Evolutionary conservation across 2,113 vertebrate species (phyloP).

Genomic region (Indri indri): DNA sequence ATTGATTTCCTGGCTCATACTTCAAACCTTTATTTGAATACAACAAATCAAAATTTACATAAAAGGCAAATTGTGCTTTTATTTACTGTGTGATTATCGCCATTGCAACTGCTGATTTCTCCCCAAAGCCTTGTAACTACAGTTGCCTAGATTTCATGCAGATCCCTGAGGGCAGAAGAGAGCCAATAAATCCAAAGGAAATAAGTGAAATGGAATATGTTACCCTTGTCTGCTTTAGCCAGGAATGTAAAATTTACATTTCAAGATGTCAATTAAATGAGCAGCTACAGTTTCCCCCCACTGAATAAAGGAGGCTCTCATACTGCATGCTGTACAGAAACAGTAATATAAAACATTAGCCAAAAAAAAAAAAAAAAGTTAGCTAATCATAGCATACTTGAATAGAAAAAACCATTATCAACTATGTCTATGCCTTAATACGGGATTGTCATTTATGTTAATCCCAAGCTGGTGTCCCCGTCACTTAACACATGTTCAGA

Average conservation of each 20-base stretch:
- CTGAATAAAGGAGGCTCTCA: conserved; percentile 61
- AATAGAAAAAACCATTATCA: not conserved
- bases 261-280: conserved; percentile 81
- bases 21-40: conserved; percentile 70
- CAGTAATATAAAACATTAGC: conserved; percentile 54
- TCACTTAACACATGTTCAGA: not conserved
- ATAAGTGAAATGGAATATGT: conserved; percentile 80
- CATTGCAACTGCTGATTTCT: conserved; percentile 81
- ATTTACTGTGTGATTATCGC: conserved; percentile 83
- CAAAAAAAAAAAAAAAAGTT: conserved; percentile 49
- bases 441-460: not conserved
- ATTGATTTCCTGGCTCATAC: conserved; percentile 59
- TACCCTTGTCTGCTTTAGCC: conserved; percentile 73
- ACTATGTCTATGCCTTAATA: not conserved
- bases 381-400: conserved; percentile 51
- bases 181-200: conserved; percentile 81
- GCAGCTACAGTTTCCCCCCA: conserved; percentile 63
- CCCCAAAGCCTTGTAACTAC: conserved; percentile 80
- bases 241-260: conserved; percentile 77
- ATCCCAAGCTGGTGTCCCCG: not conserved
- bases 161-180: conserved; percentile 76
- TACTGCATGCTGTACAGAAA: conserved; percentile 51
- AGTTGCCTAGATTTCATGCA: conserved; percentile 77
- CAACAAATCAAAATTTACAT: conserved; percentile 77
- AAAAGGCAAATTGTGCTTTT: conserved; percentile 82